A percentile compares a stretch with the other conserved stretches of the same genome.
phyloP scores from a whole-genome alignment of 2,888 invertebrate genomes.

The Tethea ocularis region DNA sequence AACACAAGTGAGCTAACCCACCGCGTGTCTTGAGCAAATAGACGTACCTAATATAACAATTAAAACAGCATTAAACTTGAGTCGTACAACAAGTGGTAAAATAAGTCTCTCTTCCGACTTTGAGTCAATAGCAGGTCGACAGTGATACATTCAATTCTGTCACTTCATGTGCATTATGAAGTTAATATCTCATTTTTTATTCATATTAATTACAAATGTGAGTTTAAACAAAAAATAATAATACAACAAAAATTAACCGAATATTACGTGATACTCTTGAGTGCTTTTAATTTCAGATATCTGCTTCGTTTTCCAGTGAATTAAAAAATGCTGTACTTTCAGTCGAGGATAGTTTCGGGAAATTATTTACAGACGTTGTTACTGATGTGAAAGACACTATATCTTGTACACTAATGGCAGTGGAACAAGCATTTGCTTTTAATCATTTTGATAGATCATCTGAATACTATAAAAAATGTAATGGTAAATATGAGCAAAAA shows the following conservation, averaged over 20 bases:
- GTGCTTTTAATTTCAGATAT: slow-evolving; percentile 53
- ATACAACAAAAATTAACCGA: not conserved
- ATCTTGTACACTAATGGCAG: slow-evolving; percentile 66
- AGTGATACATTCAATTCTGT: slow-evolving; percentile 13
- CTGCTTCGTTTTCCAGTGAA: slow-evolving; percentile 57
- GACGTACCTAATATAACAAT: not conserved
- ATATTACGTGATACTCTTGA: not conserved
- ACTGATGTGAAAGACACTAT: slow-evolving; percentile 65
- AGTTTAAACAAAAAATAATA: slow-evolving; percentile 21
- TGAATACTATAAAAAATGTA: slow-evolving; percentile 5
- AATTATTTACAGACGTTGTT: slow-evolving; percentile 62
- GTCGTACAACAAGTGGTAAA: not conserved
- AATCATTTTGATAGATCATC: slow-evolving; percentile 31
- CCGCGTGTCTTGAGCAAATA: not conserved
- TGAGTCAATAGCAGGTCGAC: too few species aligned
- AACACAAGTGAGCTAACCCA: not conserved
- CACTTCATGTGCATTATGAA: slow-evolving; percentile 38
- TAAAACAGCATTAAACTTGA: not conserved
- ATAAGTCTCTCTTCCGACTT: not conserved
- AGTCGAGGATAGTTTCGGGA: slow-evolving; percentile 59
- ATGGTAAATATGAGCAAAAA: not conserved
- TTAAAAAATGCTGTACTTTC: slow-evolving; percentile 55
- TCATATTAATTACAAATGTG: slow-evolving; percentile 46
- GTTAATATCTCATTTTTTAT: slow-evolving; percentile 36
- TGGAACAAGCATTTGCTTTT: slow-evolving; percentile 55